These are phyloP conservation scores for Morinoia aosen DNA, from an alignment of 2,888 invertebrate species.

Conservation along the genomic window DNA sequence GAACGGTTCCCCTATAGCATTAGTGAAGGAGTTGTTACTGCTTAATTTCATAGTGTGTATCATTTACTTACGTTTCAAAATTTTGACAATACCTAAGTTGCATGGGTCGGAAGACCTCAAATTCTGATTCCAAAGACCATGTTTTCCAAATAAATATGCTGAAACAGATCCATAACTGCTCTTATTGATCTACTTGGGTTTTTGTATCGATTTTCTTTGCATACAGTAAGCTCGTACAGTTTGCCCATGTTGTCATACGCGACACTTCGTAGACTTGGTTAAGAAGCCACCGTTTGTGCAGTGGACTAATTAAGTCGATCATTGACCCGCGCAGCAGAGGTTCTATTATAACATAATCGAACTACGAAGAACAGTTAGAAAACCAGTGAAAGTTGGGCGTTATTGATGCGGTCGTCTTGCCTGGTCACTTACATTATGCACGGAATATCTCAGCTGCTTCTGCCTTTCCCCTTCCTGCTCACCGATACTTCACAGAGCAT, in stretches of 20 bases:
- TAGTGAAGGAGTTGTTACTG: no score
- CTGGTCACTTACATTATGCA: conserved; percentile 4
- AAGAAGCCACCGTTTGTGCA: background rate
- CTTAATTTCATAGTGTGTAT: no score
- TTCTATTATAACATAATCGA: background rate
- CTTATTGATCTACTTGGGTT: background rate
- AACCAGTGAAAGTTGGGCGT: background rate
- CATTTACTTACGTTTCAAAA: no score
- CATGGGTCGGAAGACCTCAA: no score
- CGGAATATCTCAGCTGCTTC: background rate
- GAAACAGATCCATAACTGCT: background rate
- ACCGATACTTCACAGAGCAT: background rate
- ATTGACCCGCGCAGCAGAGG: background rate
- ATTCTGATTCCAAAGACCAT: no score
- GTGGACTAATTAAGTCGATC: background rate
- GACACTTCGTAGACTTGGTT: background rate
- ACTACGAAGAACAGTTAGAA: background rate
- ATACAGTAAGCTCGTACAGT: background rate
- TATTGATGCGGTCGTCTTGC: background rate
- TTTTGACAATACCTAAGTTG: no score
- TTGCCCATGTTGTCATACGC: background rate
- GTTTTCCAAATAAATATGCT: background rate
- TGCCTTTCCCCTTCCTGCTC: background rate
- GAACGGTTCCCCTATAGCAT: no score
- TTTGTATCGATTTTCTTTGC: background rate